Evolutionary conservation across 1,140 invertebrate genomes (phyloP), one percentile per base, ranked within the genome.

Genomic region (Dreissena rostriformis): DNA sequence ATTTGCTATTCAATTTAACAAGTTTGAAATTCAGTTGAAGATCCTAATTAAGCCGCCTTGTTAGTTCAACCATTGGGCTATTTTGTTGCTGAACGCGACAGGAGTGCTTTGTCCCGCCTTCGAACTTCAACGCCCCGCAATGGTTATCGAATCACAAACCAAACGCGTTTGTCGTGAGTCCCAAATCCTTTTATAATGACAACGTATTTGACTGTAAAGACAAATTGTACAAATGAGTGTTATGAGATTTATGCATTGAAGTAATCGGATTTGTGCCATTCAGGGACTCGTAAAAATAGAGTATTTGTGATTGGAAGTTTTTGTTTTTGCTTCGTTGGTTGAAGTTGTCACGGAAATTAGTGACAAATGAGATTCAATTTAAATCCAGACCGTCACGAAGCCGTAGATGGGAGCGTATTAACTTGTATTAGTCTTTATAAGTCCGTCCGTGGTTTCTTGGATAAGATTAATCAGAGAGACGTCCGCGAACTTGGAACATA

Each of bases 271-370:
- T 74, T 52, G n/a, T 5, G 12, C n/a, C 51, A 39, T 15, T 49
- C 61, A 14, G 79, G 68, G 79, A 82, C 57, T 74, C 71, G 71
- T 66, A 66, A 66, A 61, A 68, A 71, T 61, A 61, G 72, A 74
- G 57, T 73, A 71, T 53, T 15, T 24, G 28, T 74, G 79, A 74
- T 66, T 73, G 63, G 24, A 8, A 24, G 26, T 22, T 29, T n/a
- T 61, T 71, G 52, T 55, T 73, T 72, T 82, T 72, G 22, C 79
- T n/a, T 22, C 57, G 26, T 52, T 57, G 71, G 24, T 82, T 82
- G 68, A 73, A 74, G 72, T 26, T 74, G 79, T 73, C 79, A 82
- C 79, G 79, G n/a, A 82, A 82, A 82, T 82, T 52, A 74, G 39
- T 17, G 79, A 22, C n/a, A 29, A 82, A 74, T 49, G 66, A 51